phyloP scores from a whole-genome alignment of 1,140 invertebrate species.

The Drosophila jambulina region DNA sequence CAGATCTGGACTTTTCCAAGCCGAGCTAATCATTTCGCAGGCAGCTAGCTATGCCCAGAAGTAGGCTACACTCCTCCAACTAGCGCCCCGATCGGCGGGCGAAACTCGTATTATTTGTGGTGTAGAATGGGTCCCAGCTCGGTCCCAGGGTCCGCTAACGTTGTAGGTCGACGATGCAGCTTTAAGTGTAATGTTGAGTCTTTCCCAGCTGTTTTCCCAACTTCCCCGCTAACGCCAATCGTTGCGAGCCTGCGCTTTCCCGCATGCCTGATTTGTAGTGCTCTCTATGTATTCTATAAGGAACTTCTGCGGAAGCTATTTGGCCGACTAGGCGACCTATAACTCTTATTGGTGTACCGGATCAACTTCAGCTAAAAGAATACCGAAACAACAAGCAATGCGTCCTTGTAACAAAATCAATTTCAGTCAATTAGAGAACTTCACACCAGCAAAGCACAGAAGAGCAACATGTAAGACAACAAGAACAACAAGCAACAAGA shows the following conservation, averaged over 20 bases:
- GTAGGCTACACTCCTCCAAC: constrained; percentile 25
- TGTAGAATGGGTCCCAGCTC: constrained; percentile 11
- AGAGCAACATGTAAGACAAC: constrained; percentile 19
- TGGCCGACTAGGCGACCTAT: constrained; percentile 15
- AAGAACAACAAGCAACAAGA: constrained; percentile 51
- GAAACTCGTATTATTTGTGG: constrained; percentile 43
- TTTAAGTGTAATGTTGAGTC: constrained; percentile 78
- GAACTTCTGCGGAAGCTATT: constrained; percentile 24
- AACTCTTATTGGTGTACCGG: constrained; percentile 64
- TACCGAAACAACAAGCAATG: constrained; percentile 61
- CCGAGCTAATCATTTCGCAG: constrained; percentile 36
- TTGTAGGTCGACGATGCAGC: constrained; percentile 58
- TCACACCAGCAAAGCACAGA: constrained; percentile 52
- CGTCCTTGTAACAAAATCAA: constrained; percentile 84
- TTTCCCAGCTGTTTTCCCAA: constrained; percentile 55
- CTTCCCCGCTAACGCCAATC: constrained; percentile 65
- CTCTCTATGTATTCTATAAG: constrained; percentile 47
- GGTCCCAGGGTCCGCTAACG: constrained; percentile 28
- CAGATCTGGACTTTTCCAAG: constrained; percentile 22
- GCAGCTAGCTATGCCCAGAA: constrained; percentile 31
- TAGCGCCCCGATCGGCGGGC: constrained; percentile 1
- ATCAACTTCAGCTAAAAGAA: constrained; percentile 55
- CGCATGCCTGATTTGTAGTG: constrained; percentile 56
- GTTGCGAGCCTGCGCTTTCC: constrained; percentile 59
- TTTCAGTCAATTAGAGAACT: constrained; percentile 80